Evolutionary conservation across 2,797 vertebrate species (phyloP).

Genomic region (Pygocentrus nattereri): DNA sequence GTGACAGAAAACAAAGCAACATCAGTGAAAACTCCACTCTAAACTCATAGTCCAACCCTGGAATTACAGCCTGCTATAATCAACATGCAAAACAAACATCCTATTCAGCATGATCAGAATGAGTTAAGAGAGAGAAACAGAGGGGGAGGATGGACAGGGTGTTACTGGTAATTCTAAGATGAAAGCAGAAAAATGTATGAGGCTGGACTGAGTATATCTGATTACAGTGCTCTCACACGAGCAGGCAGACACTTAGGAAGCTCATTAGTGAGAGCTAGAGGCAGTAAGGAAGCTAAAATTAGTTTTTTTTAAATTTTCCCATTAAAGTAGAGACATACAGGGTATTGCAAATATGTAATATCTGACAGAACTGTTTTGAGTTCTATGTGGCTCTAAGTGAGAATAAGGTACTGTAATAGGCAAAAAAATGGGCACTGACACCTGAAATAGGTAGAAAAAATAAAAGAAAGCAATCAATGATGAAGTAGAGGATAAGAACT

Average conservation of each 20-base stretch:
- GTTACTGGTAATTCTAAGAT: neutral
- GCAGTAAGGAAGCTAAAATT: neutral
- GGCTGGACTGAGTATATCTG: neutral
- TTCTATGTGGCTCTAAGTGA: too few relatives aligned
- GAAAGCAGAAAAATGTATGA: neutral
- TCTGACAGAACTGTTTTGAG: too few relatives aligned
- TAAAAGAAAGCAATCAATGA: constrained; percentile 61
- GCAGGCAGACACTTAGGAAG: neutral
- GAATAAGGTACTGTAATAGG: too few relatives aligned
- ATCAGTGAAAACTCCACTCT: constrained; percentile 51
- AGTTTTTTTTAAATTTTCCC: neutral
- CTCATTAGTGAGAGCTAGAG: neutral
- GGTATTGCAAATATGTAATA: neutral
- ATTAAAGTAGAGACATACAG: neutral
- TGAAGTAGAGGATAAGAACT: constrained; percentile 60
- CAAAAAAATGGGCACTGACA: neutral
- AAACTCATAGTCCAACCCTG: too few relatives aligned
- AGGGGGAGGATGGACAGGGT: neutral
- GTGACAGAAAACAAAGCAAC: constrained; percentile 68
- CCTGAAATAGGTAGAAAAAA: constrained; percentile 57
- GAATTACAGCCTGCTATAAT: neutral
- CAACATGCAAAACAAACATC: constrained; percentile 7
- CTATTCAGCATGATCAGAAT: neutral
- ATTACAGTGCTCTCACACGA: constrained; percentile 27
- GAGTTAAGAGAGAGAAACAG: too few relatives aligned